These are phyloP conservation scores for Mythimna loreyi DNA, from an alignment of 2,888 invertebrate genomes.

Conservation along the genomic window DNA sequence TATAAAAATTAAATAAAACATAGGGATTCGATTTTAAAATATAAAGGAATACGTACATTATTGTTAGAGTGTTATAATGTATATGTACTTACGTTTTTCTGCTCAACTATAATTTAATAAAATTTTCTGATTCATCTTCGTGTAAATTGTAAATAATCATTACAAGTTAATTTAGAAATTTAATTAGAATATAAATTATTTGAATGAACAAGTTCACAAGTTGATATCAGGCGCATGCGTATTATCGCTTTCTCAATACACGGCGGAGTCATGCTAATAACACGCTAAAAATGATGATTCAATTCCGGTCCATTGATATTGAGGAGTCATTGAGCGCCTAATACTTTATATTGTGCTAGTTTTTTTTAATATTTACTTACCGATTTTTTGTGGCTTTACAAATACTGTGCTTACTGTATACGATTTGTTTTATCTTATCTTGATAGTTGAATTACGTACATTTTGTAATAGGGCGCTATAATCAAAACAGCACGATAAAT, in stretches of 20 bases:
- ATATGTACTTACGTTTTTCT: constrained; percentile 1
- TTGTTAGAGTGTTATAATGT: neutral
- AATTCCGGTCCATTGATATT: constrained; percentile 67
- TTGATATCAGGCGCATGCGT: constrained; percentile 22
- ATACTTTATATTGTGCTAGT: constrained; percentile 21
- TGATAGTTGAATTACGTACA: constrained; percentile 15
- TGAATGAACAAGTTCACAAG: constrained; percentile 27
- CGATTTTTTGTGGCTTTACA: constrained; percentile 1
- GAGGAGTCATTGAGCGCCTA: constrained; percentile 29
- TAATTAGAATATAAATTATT: constrained; percentile 14
- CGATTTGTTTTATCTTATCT: constrained; percentile 14
- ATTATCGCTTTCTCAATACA: constrained; percentile 67
- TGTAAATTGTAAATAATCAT: neutral
- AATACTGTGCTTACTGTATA: constrained; percentile 8
- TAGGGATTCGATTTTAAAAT: neutral
- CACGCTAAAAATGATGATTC: constrained; percentile 76
- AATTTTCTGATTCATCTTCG: neutral
- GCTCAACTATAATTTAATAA: neutral
- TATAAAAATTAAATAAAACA: neutral
- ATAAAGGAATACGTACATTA: neutral
- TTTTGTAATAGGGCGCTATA: constrained; percentile 14
- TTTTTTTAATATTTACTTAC: constrained; percentile 32
- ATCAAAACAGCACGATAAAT: neutral
- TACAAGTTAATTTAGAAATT: constrained; percentile 6
- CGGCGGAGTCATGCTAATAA: constrained; percentile 72